Evolutionary conservation across 2,797 vertebrate genomes (phyloP).

Genomic region (Bovichtus diacanthus): DNA sequence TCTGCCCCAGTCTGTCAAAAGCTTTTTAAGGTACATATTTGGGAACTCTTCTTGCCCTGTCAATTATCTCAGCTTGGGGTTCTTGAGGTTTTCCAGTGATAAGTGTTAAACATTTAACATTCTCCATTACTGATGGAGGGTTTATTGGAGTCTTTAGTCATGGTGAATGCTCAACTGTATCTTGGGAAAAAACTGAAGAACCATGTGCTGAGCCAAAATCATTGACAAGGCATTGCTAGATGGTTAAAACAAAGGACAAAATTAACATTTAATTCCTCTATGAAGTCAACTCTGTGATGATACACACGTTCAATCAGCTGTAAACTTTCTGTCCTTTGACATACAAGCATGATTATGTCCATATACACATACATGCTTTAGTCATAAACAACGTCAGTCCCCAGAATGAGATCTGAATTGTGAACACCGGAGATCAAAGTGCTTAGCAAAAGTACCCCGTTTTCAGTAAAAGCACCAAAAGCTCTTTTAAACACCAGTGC

Average conservation of each 20-base stretch:
- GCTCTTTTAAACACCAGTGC: constrained; percentile 49
- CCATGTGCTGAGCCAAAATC: neutral
- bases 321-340: constrained; percentile 38
- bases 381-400: constrained; percentile 45
- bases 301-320: constrained; percentile 32
- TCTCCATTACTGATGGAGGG: constrained; percentile 3
- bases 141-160: neutral
- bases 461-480: constrained; percentile 55
- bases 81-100: neutral
- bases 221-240: constrained; percentile 7
- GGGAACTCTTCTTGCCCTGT: neutral
- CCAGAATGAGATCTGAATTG: constrained; percentile 29
- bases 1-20: too few species aligned
- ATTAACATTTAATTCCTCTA: constrained; percentile 33
- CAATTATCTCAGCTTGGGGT: neutral
- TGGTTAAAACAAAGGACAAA: constrained; percentile 40
- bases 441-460: constrained; percentile 7
- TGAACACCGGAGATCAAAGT: constrained; percentile 60
- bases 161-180: constrained; percentile 11
- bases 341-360: constrained; percentile 49
- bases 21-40: neutral
- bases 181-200: constrained; percentile 15
- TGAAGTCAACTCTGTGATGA: constrained; percentile 22
- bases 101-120: neutral
- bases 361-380: constrained; percentile 38